These are phyloP conservation scores for Bombus superbus DNA, from an alignment of 1,140 invertebrate species.

Conservation along the genomic window DNA sequence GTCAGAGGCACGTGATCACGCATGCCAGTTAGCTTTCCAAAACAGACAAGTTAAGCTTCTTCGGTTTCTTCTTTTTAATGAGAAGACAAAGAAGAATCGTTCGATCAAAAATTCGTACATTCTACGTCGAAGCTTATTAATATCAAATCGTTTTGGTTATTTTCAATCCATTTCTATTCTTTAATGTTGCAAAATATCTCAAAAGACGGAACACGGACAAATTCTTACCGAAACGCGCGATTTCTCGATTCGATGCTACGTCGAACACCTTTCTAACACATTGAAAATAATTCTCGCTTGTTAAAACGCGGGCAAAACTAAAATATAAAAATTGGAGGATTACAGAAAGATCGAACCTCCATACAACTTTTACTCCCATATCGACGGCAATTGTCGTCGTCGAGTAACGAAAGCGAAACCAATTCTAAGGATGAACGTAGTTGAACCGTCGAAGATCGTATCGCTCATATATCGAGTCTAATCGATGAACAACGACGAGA, in stretches of 20 bases:
- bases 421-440: neutral
- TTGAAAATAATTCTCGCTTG: neutral
- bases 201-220: no score
- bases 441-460: neutral
- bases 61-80: neutral
- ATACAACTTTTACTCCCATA: no score
- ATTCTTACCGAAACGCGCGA: no score
- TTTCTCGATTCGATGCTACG: neutral
- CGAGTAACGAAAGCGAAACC: neutral
- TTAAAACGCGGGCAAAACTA: neutral
- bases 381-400: no score
- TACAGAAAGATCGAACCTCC: no score
- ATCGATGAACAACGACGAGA: slow-evolving; percentile 17
- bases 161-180: neutral
- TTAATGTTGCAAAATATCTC: neutral
- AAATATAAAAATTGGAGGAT: no score
- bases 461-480: neutral
- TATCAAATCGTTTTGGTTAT: neutral
- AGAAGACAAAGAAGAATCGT: neutral
- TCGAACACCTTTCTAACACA: no score
- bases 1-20: slow-evolving; percentile 13
- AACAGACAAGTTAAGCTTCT: neutral
- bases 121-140: neutral
- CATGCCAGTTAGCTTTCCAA: neutral
- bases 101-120: neutral